Base-by-base conservation (phyloP, 2,797 vertebrate genomes). In the Bradypus variegatus region DNA sequence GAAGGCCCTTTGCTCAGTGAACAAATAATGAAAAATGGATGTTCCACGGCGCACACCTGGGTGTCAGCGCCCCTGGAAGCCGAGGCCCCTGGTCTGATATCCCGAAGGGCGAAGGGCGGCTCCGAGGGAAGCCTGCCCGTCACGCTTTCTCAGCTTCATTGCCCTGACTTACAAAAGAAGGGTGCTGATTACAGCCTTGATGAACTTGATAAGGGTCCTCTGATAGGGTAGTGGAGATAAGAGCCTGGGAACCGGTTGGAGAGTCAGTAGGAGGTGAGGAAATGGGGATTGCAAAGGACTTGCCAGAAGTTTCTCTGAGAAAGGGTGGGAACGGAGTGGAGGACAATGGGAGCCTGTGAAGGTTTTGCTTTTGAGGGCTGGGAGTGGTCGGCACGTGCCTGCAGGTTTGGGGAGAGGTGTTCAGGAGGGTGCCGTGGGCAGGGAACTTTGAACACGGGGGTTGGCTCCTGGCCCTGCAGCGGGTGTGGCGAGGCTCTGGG, bases 161-260 rank as follows among this genome's bases (percentile, higher is more conserved):
- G 81, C 73, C 82, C 75, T 84, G 64, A 36, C 79, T 90, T 75
- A 84, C 64, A 9, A 86, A 92, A 75, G 58, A 79, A 93, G 29
- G 69, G 85, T 85, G 41, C 72, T 94, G 53, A 88, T 85, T 78
- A 50, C 13, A 11, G 76, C 69, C 86, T 75, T 75, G 55, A 64
- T 75, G 64, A 84, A 38, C 80, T 91, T 90, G 69, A 75, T 86
- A 94, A 90, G 36, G 41, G 65, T 79, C 58, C 48, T 90, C 85
- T 82, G 90, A 73, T 73, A 79, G 33, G 80, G 72, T 79, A 21
- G 65, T 85, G 55, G 80, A 64, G 84, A 86, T 78, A 78, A 89
- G 60, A 83, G 48, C 33, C 41, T 60, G 45, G 55, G 23, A 79
- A n/a, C 70, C 38, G 86, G 33, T 90, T 64, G 45, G 65, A 76